A percentile compares a stretch with the other conserved stretches of the same genome.
Conservation (phyloP, 2,113 vertebrate species). For the Microtus montanus region DNA sequence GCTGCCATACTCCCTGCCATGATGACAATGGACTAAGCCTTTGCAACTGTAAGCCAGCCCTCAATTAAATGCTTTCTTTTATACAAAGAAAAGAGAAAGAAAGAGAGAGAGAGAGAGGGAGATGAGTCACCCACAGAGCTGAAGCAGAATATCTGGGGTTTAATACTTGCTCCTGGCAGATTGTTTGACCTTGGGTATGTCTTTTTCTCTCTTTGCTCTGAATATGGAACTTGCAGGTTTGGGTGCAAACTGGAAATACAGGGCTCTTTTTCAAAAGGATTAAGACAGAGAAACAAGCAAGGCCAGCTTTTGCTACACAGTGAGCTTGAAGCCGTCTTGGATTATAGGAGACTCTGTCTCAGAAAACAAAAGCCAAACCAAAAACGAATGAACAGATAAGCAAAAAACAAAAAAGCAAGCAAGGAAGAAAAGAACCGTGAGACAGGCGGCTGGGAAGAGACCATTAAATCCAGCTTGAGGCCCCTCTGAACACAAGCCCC, state of each 20-base stretch:
- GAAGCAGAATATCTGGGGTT: background rate
- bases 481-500: background rate
- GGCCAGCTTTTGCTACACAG: background rate
- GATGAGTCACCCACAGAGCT: background rate
- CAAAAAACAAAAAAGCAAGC: background rate
- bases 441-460: background rate
- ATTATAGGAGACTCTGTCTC: background rate
- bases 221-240: background rate
- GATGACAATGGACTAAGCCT: background rate
- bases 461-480: background rate
- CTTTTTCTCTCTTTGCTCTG: constrained; percentile 32
- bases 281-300: background rate
- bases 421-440: background rate
- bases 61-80: background rate
- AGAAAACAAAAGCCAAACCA: background rate
- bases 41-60: background rate
- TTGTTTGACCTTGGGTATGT: constrained; percentile 22
- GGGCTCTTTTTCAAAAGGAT: background rate
- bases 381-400: background rate
- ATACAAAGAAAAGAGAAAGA: too few species aligned
- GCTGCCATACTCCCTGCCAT: background rate
- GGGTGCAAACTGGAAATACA: constrained; percentile 9
- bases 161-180: background rate
- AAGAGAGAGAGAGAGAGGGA: background rate
- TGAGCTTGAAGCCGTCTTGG: background rate